Evolutionary conservation across 2,888 invertebrate species (phyloP).

Genomic region (Pandemis heparana): DNA sequence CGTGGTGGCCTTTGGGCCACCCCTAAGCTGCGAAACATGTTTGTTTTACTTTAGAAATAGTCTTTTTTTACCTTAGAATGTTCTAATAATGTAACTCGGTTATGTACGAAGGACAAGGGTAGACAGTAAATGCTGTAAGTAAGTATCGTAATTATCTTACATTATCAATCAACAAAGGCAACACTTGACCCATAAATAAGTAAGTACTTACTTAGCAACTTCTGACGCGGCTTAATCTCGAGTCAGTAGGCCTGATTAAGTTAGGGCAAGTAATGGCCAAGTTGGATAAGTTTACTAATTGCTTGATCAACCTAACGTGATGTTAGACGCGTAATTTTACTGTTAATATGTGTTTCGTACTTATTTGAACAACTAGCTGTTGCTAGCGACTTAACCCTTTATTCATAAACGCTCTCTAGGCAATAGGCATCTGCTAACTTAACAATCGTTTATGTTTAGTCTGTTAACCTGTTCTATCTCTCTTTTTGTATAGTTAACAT

Average conservation of each 20-base stretch:
- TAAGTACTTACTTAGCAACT: conserved; percentile 26
- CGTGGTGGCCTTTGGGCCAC: no score
- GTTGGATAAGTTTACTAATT: conserved; percentile 24
- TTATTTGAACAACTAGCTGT: not conserved
- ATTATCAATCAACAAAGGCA: not conserved
- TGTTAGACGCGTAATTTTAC: not conserved
- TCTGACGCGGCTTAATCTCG: conserved; percentile 18
- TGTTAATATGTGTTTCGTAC: not conserved
- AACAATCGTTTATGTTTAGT: no score
- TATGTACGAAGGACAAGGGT: no score
- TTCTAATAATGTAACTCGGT: no score
- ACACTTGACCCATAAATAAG: conserved; percentile 4
- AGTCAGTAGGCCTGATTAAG: conserved; percentile 31
- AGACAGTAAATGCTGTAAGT: no score
- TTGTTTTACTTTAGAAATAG: no score
- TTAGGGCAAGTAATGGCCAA: conserved; percentile 28
- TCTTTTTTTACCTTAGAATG: no score
- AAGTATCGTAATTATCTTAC: not conserved
- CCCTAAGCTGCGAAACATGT: no score
- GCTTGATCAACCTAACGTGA: conserved; percentile 6
- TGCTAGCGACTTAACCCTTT: not conserved
- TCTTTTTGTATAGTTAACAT: no score
- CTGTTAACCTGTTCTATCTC: no score
- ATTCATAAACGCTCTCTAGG: no score
- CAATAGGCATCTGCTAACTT: no score